Conservation (phyloP, 1,140 invertebrate species). For the Campoletis sonorensis region DNA sequence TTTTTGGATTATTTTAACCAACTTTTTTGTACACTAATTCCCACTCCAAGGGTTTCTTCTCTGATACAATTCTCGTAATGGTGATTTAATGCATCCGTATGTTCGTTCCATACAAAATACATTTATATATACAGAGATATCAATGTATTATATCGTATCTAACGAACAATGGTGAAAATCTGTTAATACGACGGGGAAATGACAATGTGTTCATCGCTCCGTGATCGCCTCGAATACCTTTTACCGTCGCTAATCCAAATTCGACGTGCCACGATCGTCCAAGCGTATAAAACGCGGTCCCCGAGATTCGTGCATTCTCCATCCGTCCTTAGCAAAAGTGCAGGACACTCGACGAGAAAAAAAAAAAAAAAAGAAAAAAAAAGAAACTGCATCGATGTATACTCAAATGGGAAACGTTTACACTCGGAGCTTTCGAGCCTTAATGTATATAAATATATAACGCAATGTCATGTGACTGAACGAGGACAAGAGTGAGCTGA, state of each 20-base stretch:
- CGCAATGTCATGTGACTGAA: neutral
- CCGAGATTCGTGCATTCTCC: constrained; percentile 5
- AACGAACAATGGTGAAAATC: constrained; percentile 66
- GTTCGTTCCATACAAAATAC: neutral
- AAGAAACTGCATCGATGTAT: constrained; percentile 46
- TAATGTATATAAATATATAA: neutral
- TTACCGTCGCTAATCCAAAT: constrained; percentile 68
- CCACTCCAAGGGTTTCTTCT: too few species aligned
- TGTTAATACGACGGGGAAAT: constrained; percentile 61
- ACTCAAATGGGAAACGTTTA: neutral
- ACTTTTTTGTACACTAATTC: neutral
- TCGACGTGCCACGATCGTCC: constrained; percentile 62
- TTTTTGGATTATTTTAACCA: too few species aligned
- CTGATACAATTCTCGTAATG: neutral
- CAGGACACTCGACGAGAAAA: constrained; percentile 13
- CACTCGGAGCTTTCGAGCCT: neutral
- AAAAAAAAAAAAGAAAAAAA: too few species aligned
- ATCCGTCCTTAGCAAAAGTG: neutral
- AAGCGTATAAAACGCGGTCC: constrained; percentile 39
- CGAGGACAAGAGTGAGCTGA: constrained; percentile 55
- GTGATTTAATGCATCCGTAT: neutral
- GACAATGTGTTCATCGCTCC: constrained; percentile 64
- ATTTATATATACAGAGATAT: neutral
- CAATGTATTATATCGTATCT: constrained; percentile 23
- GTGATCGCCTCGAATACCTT: constrained; percentile 67